Conservation (phyloP, 1,140 invertebrate species). For the Leptinotarsa lineolata region DNA sequence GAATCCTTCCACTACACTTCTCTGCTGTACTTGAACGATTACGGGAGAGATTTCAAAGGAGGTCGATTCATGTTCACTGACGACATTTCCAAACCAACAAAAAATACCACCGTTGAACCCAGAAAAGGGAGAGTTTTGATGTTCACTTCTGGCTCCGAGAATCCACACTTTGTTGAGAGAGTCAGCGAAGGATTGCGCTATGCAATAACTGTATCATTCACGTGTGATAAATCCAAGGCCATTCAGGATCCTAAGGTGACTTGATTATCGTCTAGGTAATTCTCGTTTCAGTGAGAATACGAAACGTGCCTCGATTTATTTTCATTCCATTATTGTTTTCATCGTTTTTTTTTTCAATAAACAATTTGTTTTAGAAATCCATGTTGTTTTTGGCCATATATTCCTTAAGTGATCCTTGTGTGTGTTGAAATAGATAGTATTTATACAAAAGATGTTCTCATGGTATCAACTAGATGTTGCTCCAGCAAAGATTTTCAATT, state of each 20-base stretch:
- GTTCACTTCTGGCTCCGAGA: conserved; percentile 87
- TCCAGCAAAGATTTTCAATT: no score
- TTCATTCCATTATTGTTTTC: no score
- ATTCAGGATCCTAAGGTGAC: conserved; percentile 63
- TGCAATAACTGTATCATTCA: conserved; percentile 84
- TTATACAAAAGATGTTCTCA: no score
- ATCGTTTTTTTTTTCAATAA: no score
- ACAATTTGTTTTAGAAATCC: no score
- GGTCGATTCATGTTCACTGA: conserved; percentile 85
- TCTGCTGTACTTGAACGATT: conserved; percentile 79
- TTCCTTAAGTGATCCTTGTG: no score
- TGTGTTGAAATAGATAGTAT: no score
- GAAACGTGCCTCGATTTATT: no score
- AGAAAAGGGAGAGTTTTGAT: conserved; percentile 77
- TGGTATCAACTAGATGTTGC: no score
- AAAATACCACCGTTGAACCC: conserved; percentile 76
- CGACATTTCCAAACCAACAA: conserved; percentile 59
- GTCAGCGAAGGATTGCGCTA: conserved; percentile 75
- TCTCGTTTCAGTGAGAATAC: neutral
- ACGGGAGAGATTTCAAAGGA: conserved; percentile 75
- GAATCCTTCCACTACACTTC: conserved; percentile 85
- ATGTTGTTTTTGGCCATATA: no score
- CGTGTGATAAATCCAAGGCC: conserved; percentile 71
- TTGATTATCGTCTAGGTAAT: neutral
- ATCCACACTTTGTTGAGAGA: conserved; percentile 81